Percentiles rank a stretch among this genome's conserved stretches.
Conservation (phyloP, 2,113 vertebrate species). For the Nycticorax nycticorax region DNA sequence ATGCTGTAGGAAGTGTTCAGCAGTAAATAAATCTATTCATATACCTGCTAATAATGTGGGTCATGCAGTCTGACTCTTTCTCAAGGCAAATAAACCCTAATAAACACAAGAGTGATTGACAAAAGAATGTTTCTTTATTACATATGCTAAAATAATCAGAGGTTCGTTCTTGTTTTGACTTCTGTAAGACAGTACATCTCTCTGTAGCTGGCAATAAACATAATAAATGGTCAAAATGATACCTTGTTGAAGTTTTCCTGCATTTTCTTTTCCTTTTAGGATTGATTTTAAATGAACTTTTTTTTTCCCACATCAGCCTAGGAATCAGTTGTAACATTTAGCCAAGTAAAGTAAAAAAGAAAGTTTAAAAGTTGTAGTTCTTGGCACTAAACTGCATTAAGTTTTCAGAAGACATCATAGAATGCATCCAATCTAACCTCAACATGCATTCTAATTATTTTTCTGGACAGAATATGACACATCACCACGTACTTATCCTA, state of each 20-base stretch:
- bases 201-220: background rate
- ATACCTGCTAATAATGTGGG: background rate
- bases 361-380: background rate
- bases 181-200: background rate
- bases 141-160: background rate
- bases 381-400: background rate
- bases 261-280: background rate
- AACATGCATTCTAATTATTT: background rate
- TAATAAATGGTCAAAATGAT: background rate
- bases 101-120: background rate
- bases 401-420: background rate
- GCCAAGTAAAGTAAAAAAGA: background rate
- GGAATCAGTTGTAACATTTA: background rate
- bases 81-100: background rate
- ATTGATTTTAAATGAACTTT: background rate
- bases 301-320: background rate
- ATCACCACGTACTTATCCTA: background rate
- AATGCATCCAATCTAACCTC: background rate
- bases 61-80: background rate
- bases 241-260: background rate
- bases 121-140: background rate
- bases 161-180: background rate
- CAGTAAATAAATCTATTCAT: background rate
- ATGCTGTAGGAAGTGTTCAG: background rate
- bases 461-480: background rate